Conservation (phyloP, 2,113 vertebrate genomes). For the Callaeas wilsoni region DNA sequence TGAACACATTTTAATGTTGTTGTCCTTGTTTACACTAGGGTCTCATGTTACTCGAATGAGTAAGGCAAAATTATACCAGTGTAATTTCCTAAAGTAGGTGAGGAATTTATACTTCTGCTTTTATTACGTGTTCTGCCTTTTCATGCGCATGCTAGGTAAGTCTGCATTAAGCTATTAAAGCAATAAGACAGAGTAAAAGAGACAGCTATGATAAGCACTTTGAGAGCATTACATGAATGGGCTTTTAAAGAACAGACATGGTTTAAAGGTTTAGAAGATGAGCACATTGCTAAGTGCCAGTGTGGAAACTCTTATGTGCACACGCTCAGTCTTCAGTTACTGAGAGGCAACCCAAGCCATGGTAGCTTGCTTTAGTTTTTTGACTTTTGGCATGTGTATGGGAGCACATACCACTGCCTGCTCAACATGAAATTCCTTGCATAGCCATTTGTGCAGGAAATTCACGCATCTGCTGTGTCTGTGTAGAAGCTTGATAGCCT, state of each 20-base stretch:
- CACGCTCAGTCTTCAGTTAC: not conserved
- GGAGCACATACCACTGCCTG: not conserved
- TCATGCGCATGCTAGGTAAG: not conserved
- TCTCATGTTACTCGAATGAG: not conserved
- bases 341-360: not conserved
- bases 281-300: not conserved
- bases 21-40: not conserved
- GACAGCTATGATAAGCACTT: not conserved
- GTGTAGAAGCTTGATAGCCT: not conserved
- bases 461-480: not conserved
- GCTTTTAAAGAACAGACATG: not conserved
- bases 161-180: not conserved
- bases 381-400: not conserved
- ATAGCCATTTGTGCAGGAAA: not conserved
- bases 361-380: not conserved
- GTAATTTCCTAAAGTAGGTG: not conserved
- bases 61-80: not conserved
- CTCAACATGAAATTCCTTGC: not conserved
- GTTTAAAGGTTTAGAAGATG: not conserved
- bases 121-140: not conserved
- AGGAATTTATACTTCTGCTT: not conserved
- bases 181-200: not conserved
- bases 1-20: not conserved
- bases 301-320: not conserved
- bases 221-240: not conserved